Evolutionary conservation across 2,797 vertebrate genomes (phyloP), one percentile per base, ranked within the genome.

Genomic region (Enteromius thamalakanensis): DNA sequence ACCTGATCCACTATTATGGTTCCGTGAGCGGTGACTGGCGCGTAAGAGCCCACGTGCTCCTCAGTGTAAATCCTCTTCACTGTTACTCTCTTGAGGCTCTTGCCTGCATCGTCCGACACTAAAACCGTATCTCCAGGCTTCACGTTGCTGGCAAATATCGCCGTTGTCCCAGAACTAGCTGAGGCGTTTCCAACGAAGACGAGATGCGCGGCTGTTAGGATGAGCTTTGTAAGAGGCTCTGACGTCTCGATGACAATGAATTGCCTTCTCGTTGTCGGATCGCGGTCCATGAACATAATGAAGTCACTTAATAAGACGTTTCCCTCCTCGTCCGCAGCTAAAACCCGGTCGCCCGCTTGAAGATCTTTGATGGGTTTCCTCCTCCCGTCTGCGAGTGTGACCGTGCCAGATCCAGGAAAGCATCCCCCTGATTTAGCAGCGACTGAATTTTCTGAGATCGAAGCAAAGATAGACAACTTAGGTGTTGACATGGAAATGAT

Each of bases 381-480:
- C 81, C 91, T 92, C 0, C 96, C 96, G 9, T 92, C 92, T 77
- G 95, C 93, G 85, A 96, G 89, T 40, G 92, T 93, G 86, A 97
- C 96, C 0, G 85, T 90, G 45, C 95, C 93, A 0, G 93, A 93
- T 58, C 94, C 96, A 0, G 95, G 95, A 90, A 97, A 97, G 87
- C 96, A 97, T 70, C 96, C 96, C 0, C 96, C 96, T 0, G 96
- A 96, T 77, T 97, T 97, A 80, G 95, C 96, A 0, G 96, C 96
- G 84, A 96, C 95, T 0, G 96, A 97, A 87, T 97, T 97, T 89
- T 97, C 96, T 97, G 83, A 1, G 55, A 40, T 29, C 42, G 77
- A 34, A 72, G 62, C 10, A 10, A 17, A 26, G 10, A 58, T 14
- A 26, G 15, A 49, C 15, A 12, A 26, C 29, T 76, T 37, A 8